Evolutionary conservation across 2,113 vertebrate species (phyloP), one percentile per base, ranked within the genome.

Genomic region (Pipra filicauda): DNA sequence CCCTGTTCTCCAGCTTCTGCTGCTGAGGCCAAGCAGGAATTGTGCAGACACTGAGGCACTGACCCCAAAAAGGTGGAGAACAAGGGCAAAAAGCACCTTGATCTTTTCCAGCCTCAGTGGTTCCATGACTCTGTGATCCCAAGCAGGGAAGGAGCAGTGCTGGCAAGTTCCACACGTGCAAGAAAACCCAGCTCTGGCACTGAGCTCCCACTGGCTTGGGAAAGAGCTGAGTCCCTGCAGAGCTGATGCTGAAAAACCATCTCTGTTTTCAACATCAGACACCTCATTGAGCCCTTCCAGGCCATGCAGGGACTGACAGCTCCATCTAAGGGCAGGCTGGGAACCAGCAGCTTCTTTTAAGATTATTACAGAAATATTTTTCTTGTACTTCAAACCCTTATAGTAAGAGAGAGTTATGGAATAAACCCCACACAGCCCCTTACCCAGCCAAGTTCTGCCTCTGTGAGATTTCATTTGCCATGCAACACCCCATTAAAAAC

Each of bases 281-380:
- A 9, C 6, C 71, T 44, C 69, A 8, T 14, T 28, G 39, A 72
- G 74, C 28, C 26, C 57, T 54, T 9, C 8, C n/a, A 58, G 15
- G 22, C 54, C 30, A 19, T 37, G 58, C 21, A 81, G 85, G 49
- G 52, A 67, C 87, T 85, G 66, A 82, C 57, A 96, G 93, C 94
- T 94, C 96, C 95, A 85, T 70, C 95, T 96, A 96, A 93, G 75
- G 94, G 93, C 37, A 51, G 54, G 12, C 30, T 12, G 39, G 58
- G 88, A 79, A 91, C 37, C 8, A 79, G 81, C 91, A 93, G 55
- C 70, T 82, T 30, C 55, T 71, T 91, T 74, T 24, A 57, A 82
- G 78, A 87, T 43, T 14, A 5, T 22, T 31, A 54, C 8, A 39
- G 24, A 58, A 52, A 28, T 8, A 1, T 44, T 88, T 26, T 70